phyloP scores from a whole-genome alignment of 2,888 invertebrate species.

The Arrhopalites spinosus region DNA sequence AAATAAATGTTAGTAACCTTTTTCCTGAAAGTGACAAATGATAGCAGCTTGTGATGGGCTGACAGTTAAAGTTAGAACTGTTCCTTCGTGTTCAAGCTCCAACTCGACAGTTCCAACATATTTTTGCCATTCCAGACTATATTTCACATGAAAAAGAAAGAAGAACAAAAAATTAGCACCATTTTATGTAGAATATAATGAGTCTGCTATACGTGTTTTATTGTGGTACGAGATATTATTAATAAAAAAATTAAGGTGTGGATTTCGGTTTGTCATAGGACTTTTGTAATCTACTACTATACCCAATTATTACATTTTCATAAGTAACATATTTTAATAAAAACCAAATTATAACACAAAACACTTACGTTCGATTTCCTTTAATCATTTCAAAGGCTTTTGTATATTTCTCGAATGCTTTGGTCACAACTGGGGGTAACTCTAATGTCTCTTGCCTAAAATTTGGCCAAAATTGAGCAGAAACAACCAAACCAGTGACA shows the following conservation, averaged over 20 bases:
- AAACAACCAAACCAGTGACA: slow-evolving; percentile 86
- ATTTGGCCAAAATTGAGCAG: slow-evolving; percentile 97
- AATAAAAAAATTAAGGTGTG: too few species aligned
- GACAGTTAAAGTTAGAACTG: slow-evolving; percentile 79
- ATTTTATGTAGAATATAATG: too few species aligned
- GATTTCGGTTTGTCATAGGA: too few species aligned
- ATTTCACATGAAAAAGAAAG: too few species aligned
- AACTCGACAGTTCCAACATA: slow-evolving; percentile 90
- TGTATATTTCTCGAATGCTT: slow-evolving; percentile 83
- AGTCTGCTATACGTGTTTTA: too few species aligned
- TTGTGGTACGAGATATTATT: too few species aligned
- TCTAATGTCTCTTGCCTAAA: slow-evolving; percentile 93
- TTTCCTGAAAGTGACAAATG: slow-evolving; percentile 88
- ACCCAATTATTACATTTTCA: too few species aligned
- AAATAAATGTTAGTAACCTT: too few species aligned
- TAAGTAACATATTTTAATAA: too few species aligned
- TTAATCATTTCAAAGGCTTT: slow-evolving; percentile 85
- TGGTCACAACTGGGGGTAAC: slow-evolving; percentile 77
- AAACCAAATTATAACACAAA: too few species aligned
- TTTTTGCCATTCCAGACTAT: slow-evolving; percentile 81
- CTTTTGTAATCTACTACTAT: too few species aligned
- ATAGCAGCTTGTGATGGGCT: slow-evolving; percentile 93
- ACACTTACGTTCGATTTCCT: slow-evolving; percentile 87
- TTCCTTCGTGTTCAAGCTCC: slow-evolving; percentile 83
- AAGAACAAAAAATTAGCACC: too few species aligned